Evolutionary conservation across 2,888 invertebrate species (phyloP).

Genomic region (Orchesellides sinensis): DNA sequence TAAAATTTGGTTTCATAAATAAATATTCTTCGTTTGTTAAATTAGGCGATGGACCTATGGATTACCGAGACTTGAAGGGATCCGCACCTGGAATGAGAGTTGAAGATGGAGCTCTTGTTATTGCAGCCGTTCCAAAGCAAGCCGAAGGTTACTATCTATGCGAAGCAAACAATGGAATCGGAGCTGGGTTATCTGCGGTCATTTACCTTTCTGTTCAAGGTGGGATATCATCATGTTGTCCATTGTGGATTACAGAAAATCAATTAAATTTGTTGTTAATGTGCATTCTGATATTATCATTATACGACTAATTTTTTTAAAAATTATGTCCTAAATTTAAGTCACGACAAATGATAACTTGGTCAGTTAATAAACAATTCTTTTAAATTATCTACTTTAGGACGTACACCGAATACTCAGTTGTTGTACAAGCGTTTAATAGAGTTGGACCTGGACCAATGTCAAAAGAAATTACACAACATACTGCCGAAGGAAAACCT

Average conservation of each 20-base stretch:
- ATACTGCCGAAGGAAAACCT: conserved; percentile 95
- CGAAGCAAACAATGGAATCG: conserved; percentile 97
- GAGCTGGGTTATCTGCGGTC: conserved; percentile 95
- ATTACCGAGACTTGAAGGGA: conserved; percentile 94
- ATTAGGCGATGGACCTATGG: conserved; percentile 92
- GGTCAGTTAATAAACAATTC: no score
- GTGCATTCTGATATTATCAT: background rate
- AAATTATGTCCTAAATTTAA: no score
- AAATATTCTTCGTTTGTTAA: no score
- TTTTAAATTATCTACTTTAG: conserved; percentile 76
- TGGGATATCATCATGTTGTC: conserved; percentile 90
- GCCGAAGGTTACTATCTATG: conserved; percentile 87
- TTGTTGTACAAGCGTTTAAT: conserved; percentile 96
- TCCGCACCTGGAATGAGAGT: conserved; percentile 94
- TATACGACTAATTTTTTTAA: background rate
- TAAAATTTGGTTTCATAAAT: no score
- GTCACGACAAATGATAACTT: no score
- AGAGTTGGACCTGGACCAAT: conserved; percentile 95
- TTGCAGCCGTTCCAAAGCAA: conserved; percentile 93
- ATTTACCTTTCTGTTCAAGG: conserved; percentile 96
- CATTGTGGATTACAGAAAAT: conserved; percentile 82
- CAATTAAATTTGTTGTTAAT: background rate
- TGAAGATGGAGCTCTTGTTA: conserved; percentile 94
- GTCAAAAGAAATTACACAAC: conserved; percentile 91
- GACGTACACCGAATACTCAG: conserved; percentile 97